Conservation (phyloP, 2,113 vertebrate species). For the Lepisosteus osseus region DNA sequence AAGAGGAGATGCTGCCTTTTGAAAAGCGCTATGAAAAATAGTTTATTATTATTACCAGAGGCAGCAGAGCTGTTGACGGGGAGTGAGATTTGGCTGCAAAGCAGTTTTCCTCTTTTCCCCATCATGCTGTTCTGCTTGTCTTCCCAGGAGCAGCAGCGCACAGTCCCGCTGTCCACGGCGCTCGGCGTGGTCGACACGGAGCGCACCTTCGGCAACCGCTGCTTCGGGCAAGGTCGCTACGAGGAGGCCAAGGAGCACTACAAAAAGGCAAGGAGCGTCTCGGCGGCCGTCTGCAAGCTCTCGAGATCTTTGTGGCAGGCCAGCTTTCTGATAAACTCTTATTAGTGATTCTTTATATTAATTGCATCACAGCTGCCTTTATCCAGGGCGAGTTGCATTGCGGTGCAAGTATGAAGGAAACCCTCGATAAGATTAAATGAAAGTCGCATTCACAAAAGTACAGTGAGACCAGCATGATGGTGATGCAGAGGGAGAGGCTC, state of each 20-base stretch:
- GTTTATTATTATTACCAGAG: neutral
- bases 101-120: too few species aligned
- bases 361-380: neutral
- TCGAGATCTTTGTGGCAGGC: too few species aligned
- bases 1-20: neutral
- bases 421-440: neutral
- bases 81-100: too few species aligned
- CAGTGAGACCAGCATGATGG: too few species aligned
- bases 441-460: too few species aligned
- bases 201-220: conserved; percentile 83
- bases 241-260: conserved; percentile 76
- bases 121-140: too few species aligned
- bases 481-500: too few species aligned
- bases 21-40: neutral
- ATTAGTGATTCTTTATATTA: neutral
- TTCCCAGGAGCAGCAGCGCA: conserved; percentile 73
- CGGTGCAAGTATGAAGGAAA: neutral
- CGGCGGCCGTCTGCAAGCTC: neutral
- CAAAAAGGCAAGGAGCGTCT: conserved; percentile 68
- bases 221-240: conserved; percentile 69
- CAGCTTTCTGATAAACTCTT: neutral
- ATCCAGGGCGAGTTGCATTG: neutral
- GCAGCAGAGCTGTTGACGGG: too few species aligned
- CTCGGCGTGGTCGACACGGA: conserved; percentile 71
- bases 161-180: conserved; percentile 66